Percentiles rank a stretch among this genome's conserved stretches.
These are phyloP conservation scores for Leptopilina myrica DNA, from an alignment of 2,888 invertebrate genomes.

Conservation along the genomic window DNA sequence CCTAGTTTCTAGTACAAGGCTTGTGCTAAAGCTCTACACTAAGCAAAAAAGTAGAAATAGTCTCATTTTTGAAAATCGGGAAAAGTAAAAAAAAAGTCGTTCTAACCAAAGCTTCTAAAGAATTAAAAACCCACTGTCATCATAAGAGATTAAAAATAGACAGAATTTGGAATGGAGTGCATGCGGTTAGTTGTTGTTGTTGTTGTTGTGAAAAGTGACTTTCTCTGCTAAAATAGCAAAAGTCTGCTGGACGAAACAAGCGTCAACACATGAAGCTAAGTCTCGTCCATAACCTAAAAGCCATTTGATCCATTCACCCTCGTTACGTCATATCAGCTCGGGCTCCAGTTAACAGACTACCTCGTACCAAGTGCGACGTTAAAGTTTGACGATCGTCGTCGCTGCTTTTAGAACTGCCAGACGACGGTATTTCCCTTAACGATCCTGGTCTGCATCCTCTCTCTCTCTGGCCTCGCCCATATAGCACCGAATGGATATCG, in stretches of 20 bases:
- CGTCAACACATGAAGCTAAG: not conserved
- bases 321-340: constrained; percentile 59
- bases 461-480: constrained; percentile 11
- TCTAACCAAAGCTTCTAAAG: too few relatives aligned
- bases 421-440: constrained; percentile 62
- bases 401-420: constrained; percentile 60
- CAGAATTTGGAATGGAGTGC: too few relatives aligned
- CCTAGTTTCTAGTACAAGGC: too few relatives aligned
- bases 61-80: too few relatives aligned
- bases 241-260: not conserved
- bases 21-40: too few relatives aligned
- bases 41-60: too few relatives aligned
- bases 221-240: too few relatives aligned
- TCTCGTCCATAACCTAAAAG: constrained; percentile 3
- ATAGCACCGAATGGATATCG: constrained; percentile 43
- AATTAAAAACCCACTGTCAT: too few relatives aligned
- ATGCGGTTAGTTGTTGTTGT: too few relatives aligned
- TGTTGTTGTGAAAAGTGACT: too few relatives aligned
- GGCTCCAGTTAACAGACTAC: constrained; percentile 61
- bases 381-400: constrained; percentile 61
- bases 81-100: too few relatives aligned
- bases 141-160: too few relatives aligned
- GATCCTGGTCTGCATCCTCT: constrained; percentile 45
- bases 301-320: constrained; percentile 41
- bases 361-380: constrained; percentile 55